Percentiles rank a stretch among this genome's conserved stretches.
These are phyloP conservation scores for Cataglyphis livida DNA, from an alignment of 2,888 invertebrate genomes.

Conservation along the genomic window DNA sequence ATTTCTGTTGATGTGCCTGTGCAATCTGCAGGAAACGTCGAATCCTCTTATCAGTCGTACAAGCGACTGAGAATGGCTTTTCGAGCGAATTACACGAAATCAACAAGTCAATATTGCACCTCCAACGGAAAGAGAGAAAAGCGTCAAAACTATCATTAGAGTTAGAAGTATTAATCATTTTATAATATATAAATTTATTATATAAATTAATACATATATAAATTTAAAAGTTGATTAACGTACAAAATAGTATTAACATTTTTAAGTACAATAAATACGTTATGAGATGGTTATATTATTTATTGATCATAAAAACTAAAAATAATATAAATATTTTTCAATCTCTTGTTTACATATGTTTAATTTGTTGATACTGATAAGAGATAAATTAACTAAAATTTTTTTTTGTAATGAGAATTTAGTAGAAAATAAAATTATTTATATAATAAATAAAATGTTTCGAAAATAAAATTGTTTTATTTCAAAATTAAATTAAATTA, in stretches of 20 bases:
- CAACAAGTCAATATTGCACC: constrained; percentile 77
- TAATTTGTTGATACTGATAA: background rate
- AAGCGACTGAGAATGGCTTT: constrained; percentile 7
- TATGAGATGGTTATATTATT: background rate
- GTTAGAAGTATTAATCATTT: background rate
- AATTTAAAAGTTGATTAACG: background rate
- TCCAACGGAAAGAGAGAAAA: constrained; percentile 59
- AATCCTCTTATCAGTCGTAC: constrained; percentile 42
- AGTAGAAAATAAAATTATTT: constrained; percentile 9
- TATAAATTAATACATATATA: background rate
- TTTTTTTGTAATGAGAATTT: background rate
- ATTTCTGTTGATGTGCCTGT: constrained; percentile 29
- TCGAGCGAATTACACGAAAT: constrained; percentile 64
- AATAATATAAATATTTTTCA: background rate
- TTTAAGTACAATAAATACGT: background rate
- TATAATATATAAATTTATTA: no score
- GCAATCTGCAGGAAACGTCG: constrained; percentile 49
- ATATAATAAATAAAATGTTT: background rate
- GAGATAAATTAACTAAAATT: background rate
- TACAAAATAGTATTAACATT: background rate
- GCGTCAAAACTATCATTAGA: background rate
- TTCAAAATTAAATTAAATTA: background rate
- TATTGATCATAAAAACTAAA: background rate
- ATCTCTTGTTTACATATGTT: background rate
- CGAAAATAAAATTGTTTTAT: background rate